Evolutionary conservation across 2,888 invertebrate genomes (phyloP).

Genomic region (Nomada ferruginata): DNA sequence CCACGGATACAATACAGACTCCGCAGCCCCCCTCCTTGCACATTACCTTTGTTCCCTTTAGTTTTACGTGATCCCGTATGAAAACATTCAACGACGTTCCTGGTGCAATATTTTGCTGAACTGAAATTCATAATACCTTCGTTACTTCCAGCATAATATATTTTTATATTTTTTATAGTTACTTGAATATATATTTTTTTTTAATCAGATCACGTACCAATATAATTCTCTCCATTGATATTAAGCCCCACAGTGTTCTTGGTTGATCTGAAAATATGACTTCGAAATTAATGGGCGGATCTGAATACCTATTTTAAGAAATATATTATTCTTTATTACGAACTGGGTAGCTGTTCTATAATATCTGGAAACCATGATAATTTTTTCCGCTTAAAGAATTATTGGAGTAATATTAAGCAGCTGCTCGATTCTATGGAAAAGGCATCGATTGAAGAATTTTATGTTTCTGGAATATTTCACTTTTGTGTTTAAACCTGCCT

Average conservation of each 20-base stretch:
- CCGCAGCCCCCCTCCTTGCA: constrained; percentile 91
- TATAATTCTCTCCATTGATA: constrained; percentile 67
- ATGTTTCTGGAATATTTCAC: no score
- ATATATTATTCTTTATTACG: no score
- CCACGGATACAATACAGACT: constrained; percentile 85
- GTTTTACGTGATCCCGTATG: constrained; percentile 86
- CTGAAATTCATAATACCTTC: constrained; percentile 60
- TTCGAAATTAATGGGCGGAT: background rate
- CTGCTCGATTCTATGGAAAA: no score
- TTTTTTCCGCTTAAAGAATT: no score
- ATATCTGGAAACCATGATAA: no score
- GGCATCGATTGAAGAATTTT: no score
- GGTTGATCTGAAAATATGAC: constrained; percentile 49
- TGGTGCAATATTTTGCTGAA: constrained; percentile 77
- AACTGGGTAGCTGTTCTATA: no score
- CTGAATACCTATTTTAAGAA: background rate
- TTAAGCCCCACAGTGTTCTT: constrained; percentile 60
- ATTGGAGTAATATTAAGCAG: no score
- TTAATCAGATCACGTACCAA: constrained; percentile 48
- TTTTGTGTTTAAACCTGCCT: no score
- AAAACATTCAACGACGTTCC: constrained; percentile 88
- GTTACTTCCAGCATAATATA: no score
- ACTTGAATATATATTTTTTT: background rate
- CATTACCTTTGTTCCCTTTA: constrained; percentile 90
- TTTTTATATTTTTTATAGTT: background rate